A percentile compares a stretch with the other conserved stretches of the same genome.
phyloP scores from a whole-genome alignment of 2,888 invertebrate genomes.

The Diaphora mendica region DNA sequence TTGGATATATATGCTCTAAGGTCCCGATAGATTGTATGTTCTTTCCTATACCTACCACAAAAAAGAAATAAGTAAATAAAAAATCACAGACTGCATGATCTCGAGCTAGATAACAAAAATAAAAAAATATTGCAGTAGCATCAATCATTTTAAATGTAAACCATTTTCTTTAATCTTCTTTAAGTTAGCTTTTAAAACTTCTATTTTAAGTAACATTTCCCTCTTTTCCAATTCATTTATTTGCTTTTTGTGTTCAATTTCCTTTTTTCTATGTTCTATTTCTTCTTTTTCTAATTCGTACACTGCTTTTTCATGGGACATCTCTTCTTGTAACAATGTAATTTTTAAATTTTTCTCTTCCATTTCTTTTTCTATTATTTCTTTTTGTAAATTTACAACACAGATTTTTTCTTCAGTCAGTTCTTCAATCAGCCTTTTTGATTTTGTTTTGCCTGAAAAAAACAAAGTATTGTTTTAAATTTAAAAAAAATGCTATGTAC shows the following conservation, averaged over 20 bases:
- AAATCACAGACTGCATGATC: no score
- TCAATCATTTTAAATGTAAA: background rate
- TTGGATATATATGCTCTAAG: no score
- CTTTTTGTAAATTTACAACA: slow-evolving; percentile 12
- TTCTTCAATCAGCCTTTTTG: slow-evolving; percentile 7
- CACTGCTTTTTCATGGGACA: background rate
- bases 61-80: no score
- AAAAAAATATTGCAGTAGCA: no score
- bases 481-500: background rate
- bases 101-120: no score
- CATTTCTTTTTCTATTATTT: slow-evolving; percentile 15
- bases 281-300: slow-evolving; percentile 14
- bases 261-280: slow-evolving; percentile 13
- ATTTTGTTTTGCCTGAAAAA: slow-evolving; percentile 1
- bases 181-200: slow-evolving; percentile 3
- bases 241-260: slow-evolving; percentile 6
- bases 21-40: no score
- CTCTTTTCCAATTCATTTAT: slow-evolving; percentile 12
- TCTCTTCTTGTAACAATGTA: slow-evolving; percentile 3
- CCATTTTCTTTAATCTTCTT: background rate
- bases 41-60: no score
- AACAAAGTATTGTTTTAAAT: background rate
- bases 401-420: slow-evolving; percentile 16
- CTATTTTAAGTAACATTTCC: slow-evolving; percentile 8
- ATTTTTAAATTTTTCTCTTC: slow-evolving; percentile 5